Evolutionary conservation across 2,113 vertebrate genomes (phyloP).

Genomic region (Anser cygnoides): DNA sequence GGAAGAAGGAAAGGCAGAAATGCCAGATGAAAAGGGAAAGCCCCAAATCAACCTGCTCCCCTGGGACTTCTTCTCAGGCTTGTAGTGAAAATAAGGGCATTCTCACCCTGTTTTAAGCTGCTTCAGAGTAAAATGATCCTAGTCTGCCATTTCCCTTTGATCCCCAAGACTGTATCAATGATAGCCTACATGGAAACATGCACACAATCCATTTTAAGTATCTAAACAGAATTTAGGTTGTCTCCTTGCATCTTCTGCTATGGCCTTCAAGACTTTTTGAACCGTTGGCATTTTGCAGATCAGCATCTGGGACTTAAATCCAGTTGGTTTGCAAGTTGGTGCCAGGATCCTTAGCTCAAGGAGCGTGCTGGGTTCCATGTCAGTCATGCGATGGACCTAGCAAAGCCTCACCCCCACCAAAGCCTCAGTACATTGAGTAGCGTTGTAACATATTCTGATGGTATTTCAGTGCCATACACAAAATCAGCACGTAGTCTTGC

Average conservation of each 20-base stretch:
- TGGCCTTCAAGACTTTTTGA: background rate
- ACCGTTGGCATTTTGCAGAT: background rate
- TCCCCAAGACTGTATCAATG: too few species aligned
- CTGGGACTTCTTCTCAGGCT: background rate
- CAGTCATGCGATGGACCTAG: rapidly evolving
- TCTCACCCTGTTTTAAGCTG: background rate
- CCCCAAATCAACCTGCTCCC: background rate
- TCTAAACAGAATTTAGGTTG: background rate
- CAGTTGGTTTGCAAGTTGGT: rapidly evolving
- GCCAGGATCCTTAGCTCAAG: too few species aligned
- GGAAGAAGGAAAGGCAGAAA: background rate
- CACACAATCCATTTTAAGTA: background rate
- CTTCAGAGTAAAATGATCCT: background rate
- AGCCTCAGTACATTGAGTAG: background rate
- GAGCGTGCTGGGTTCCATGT: background rate
- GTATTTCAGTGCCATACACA: background rate
- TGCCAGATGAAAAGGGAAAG: background rate
- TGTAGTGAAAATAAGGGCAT: background rate
- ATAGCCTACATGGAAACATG: background rate
- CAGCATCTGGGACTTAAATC: background rate
- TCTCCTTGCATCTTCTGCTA: background rate
- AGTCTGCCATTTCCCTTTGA: background rate
- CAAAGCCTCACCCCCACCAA: background rate
- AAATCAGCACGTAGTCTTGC: rapidly evolving
- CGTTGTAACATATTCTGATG: rapidly evolving